Conservation (phyloP, 2,113 vertebrate species). For the Prinia subflava region DNA sequence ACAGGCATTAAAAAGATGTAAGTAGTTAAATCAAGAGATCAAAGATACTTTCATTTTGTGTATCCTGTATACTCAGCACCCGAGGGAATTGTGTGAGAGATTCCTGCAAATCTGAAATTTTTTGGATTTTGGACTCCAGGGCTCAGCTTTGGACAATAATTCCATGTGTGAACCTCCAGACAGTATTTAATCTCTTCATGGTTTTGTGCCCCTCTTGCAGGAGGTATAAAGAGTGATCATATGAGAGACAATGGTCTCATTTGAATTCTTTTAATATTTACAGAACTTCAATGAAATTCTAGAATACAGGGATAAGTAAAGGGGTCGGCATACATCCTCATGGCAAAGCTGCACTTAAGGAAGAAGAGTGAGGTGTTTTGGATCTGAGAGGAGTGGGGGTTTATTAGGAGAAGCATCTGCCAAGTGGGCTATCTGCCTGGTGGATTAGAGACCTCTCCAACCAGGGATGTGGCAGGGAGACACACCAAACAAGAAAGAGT, state of each 20-base stretch:
- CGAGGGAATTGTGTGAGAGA: background rate
- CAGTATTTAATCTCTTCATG: background rate
- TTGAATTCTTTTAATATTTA: background rate
- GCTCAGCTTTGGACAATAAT: background rate
- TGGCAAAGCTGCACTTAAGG: background rate
- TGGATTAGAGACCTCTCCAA: background rate
- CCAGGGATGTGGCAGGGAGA: accelerated
- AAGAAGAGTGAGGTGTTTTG: background rate
- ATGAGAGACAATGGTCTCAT: background rate
- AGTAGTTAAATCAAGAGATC: background rate
- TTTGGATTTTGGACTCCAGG: background rate
- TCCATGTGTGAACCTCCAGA: background rate
- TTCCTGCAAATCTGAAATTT: background rate
- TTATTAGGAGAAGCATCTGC: background rate
- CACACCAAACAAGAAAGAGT: background rate
- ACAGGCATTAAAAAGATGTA: background rate
- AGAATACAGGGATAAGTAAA: background rate
- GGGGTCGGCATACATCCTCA: background rate
- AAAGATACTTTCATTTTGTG: background rate
- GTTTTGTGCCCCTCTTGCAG: background rate
- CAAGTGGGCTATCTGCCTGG: background rate
- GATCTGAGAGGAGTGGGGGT: background rate
- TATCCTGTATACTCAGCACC: background rate
- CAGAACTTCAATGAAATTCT: background rate
- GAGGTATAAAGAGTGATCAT: background rate